phyloP scores from a whole-genome alignment of 2,888 invertebrate genomes.

The Oscheius onirici region DNA sequence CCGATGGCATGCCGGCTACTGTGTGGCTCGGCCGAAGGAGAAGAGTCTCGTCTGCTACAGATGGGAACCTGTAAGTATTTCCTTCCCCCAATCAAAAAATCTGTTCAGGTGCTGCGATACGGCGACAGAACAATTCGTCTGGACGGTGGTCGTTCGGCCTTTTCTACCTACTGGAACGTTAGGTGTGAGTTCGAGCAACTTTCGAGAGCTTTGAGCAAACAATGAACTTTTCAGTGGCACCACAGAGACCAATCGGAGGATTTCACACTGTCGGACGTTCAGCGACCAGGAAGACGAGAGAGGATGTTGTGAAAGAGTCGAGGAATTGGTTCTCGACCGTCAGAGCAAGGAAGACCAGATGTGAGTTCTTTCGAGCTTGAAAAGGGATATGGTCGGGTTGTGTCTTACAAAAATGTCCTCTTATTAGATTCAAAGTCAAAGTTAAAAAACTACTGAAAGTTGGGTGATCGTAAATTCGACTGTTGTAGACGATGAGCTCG shows the following conservation, averaged over 20 bases:
- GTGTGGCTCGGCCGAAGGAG: slow-evolving; percentile 20
- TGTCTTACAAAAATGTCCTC: not conserved
- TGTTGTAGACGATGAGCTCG: too few species aligned
- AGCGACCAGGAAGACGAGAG: not conserved
- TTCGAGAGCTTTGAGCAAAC: too few species aligned
- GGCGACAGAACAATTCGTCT: slow-evolving; percentile 21
- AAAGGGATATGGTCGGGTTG: not conserved
- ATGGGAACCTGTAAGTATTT: slow-evolving; percentile 33
- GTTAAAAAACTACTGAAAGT: too few species aligned
- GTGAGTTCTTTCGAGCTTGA: not conserved
- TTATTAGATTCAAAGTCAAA: not conserved
- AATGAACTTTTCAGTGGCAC: slow-evolving; percentile 23
- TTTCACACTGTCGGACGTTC: slow-evolving; percentile 28
- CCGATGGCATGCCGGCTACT: slow-evolving; percentile 33
- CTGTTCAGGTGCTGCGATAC: slow-evolving; percentile 19
- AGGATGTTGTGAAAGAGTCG: not conserved
- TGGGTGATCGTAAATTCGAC: too few species aligned
- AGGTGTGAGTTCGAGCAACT: slow-evolving; percentile 5
- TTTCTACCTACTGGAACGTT: slow-evolving; percentile 35
- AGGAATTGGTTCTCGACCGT: slow-evolving; percentile 19
- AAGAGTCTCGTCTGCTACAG: slow-evolving; percentile 32
- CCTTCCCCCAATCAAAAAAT: too few species aligned
- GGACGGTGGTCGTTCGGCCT: slow-evolving; percentile 24
- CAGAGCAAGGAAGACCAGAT: slow-evolving; percentile 10
- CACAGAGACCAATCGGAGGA: slow-evolving; percentile 17